Base-by-base conservation (phyloP, 2,888 invertebrate genomes). In the Drosophila neonasuta region DNA sequence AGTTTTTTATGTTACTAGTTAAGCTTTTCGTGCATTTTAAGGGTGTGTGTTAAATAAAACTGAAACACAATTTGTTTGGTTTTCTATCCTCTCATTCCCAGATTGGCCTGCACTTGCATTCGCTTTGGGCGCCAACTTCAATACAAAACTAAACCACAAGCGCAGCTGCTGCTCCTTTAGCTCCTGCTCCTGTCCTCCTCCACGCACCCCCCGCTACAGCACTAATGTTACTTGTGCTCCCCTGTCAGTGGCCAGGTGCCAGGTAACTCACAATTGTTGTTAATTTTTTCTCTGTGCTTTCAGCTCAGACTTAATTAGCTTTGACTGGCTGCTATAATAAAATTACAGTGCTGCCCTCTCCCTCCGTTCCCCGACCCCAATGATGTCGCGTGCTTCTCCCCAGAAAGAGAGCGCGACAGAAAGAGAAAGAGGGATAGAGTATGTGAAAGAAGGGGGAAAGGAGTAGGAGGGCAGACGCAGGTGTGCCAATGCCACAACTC, bases 221-320 rank as follows among this genome's bases (percentile, higher is more conserved):
- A 32, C 34, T 46, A 6, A 20, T 24, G 3, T 32, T 51, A 17
- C 30, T 36, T 34, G 34, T 10, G 50, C 48, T 46, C 50, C 54
- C 32, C 49, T 34, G 20, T 6, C 72, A 49, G 52, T 56, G 54
- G 60, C 77, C 66, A 73, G 74, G 74, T 76, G 76, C 57, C 52
- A 30, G 51, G 50, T 29, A 66, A 56, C 50, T 61, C 46, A 52
- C 63, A 68, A 74, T 64, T 77, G 66, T 54, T 71, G 60, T 70
- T 71, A 73, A 68, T 63, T 64, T 68, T 79, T 68, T 34, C 39
- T 56, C 61, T 48, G 42, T 61, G 48, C 76, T 75, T 67, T 71
- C 57, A 51, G 68, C 57, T 36, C 60, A 41, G 61, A 86, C 86
- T 80, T 81, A 86, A 86, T 86, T 81, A 81, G 79, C 81, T 81